Conservation (phyloP, 2,113 vertebrate species). For the Jacana jacana region DNA sequence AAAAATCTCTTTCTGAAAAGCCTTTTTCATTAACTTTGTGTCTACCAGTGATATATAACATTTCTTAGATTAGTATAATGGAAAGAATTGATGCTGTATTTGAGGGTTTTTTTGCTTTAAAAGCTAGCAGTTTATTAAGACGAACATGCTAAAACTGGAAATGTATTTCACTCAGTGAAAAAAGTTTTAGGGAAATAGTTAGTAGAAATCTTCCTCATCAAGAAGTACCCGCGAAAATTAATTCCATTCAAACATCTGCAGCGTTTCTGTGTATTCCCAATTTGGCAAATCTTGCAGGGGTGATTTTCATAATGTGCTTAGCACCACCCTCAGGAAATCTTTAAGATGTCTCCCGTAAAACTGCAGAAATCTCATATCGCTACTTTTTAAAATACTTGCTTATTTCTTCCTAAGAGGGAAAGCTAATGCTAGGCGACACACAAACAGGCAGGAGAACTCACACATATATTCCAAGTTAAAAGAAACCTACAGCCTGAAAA, state of each 20-base stretch:
- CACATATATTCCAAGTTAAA: background rate
- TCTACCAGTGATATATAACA: background rate
- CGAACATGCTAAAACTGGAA: background rate
- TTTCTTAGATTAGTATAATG: background rate
- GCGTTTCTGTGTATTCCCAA: background rate
- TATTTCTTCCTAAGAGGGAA: background rate
- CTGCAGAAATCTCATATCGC: background rate
- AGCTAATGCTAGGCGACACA: background rate
- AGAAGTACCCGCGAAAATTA: background rate
- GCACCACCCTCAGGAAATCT: slow-evolving; percentile 49
- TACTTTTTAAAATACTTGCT: background rate
- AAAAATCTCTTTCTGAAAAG: background rate
- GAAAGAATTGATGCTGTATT: background rate
- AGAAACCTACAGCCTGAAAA: background rate
- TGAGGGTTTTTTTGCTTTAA: background rate
- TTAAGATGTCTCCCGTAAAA: background rate
- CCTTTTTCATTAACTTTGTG: background rate
- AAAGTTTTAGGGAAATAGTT: no score
- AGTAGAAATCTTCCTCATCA: background rate
- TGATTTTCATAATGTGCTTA: slow-evolving; percentile 36
- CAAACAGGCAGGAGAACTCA: background rate
- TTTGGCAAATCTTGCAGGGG: background rate
- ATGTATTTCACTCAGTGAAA: no score
- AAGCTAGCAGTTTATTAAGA: background rate
- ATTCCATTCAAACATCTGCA: slow-evolving; percentile 10